These are phyloP conservation scores for Anagyrus pseudococci DNA, from an alignment of 2,888 invertebrate species.

Conservation along the genomic window DNA sequence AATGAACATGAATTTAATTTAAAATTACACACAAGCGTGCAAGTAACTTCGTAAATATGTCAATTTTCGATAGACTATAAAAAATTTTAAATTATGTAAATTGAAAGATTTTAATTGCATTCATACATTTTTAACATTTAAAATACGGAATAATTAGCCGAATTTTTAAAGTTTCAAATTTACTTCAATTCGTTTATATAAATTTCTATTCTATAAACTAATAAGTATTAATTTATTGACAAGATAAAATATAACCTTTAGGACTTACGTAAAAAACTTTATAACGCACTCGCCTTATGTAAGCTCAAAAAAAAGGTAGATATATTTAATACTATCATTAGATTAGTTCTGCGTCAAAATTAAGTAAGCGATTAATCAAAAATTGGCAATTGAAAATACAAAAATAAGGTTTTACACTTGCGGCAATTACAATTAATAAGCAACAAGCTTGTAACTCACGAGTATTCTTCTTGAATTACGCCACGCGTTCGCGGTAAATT, in stretches of 20 bases:
- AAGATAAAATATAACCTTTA: conserved; percentile 17
- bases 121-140: too few relatives aligned
- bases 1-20: background rate
- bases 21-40: background rate
- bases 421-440: too few relatives aligned
- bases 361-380: background rate
- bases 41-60: background rate
- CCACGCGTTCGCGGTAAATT: too few relatives aligned
- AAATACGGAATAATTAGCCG: too few relatives aligned
- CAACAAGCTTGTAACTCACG: too few relatives aligned
- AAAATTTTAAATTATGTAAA: background rate
- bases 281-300: conserved; percentile 22
- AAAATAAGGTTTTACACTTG: too few relatives aligned
- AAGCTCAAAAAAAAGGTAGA: background rate
- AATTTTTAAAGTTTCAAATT: too few relatives aligned
- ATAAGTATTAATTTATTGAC: conserved; percentile 22
- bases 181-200: background rate
- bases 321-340: conserved; percentile 4
- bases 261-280: conserved; percentile 27
- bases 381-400: too few relatives aligned
- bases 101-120: too few relatives aligned
- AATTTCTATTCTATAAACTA: conserved; percentile 6
- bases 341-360: conserved; percentile 13
- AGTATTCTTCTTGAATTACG: too few relatives aligned
- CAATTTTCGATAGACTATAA: background rate